phyloP scores from a whole-genome alignment of 2,113 vertebrate genomes.

The Mormyrus iriodes region DNA sequence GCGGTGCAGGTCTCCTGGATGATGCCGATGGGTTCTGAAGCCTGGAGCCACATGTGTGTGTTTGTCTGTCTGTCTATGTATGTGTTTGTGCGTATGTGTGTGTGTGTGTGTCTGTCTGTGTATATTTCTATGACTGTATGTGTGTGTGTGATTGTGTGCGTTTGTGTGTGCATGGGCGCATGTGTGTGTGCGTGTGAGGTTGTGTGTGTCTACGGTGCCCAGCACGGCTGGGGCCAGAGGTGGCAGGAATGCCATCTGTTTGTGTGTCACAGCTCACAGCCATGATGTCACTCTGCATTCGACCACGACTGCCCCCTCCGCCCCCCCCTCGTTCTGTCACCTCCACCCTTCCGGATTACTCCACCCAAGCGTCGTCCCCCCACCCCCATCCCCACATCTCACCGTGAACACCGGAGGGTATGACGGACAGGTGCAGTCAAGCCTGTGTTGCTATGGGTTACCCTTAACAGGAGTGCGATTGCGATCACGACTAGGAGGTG shows the following conservation, averaged over 20 bases:
- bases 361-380: not conserved
- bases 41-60: not conserved
- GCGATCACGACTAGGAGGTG: not conserved
- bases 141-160: not conserved
- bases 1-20: not conserved
- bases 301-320: not conserved
- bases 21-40: not conserved
- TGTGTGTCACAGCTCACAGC: not conserved
- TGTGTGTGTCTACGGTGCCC: not conserved
- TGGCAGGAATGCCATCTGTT: not conserved
- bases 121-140: not conserved
- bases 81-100: not conserved
- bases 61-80: not conserved
- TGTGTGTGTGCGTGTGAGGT: no score
- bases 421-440: not conserved
- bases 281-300: not conserved
- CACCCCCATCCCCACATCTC: not conserved
- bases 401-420: not conserved
- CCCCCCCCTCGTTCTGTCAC: not conserved
- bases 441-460: not conserved
- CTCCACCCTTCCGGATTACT: not conserved
- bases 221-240: not conserved
- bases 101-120: not conserved
- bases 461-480: not conserved
- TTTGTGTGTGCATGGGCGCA: not conserved